Evolutionary conservation across 2,113 vertebrate species (phyloP).

Genomic region (Phycodurus eques): DNA sequence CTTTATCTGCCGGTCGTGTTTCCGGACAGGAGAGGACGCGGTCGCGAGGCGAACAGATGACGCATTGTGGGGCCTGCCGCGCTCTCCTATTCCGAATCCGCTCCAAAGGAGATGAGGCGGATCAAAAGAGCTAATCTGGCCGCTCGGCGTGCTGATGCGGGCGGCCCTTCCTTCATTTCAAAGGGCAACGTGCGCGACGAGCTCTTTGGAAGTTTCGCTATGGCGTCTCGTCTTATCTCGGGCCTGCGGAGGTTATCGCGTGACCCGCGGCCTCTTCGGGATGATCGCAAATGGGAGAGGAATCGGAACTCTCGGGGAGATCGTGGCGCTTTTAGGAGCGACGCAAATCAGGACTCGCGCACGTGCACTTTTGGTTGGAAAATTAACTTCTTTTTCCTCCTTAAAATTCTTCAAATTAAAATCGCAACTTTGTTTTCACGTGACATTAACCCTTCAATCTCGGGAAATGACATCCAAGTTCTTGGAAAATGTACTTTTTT

Average conservation of each 20-base stretch:
- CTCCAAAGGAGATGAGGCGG: constrained; percentile 65
- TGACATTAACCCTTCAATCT: no score
- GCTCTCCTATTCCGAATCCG: constrained; percentile 53
- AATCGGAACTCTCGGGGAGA: constrained; percentile 32
- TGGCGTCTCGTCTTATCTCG: constrained; percentile 58
- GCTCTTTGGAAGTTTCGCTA: constrained; percentile 62
- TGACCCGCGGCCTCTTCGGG: constrained; percentile 48
- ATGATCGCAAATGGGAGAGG: constrained; percentile 67
- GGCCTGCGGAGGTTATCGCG: constrained; percentile 62
- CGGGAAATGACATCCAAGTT: no score
- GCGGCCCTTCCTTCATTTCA: constrained; percentile 62
- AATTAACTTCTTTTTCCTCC: no score
- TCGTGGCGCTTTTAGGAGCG: neutral
- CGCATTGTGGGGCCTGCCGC: constrained; percentile 58
- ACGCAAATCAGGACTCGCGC: neutral
- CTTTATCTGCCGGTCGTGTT: constrained; percentile 29
- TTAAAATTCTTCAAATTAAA: no score
- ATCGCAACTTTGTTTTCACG: no score
- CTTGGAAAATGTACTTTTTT: no score
- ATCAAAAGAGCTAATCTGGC: constrained; percentile 63
- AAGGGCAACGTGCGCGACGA: constrained; percentile 38
- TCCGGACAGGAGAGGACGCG: no score
- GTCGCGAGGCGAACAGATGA: constrained; percentile 54
- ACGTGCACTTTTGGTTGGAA: no score
- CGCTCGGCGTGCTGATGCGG: constrained; percentile 56